Conservation (phyloP, 1,140 invertebrate species). For the Bombus vancouverensis region DNA sequence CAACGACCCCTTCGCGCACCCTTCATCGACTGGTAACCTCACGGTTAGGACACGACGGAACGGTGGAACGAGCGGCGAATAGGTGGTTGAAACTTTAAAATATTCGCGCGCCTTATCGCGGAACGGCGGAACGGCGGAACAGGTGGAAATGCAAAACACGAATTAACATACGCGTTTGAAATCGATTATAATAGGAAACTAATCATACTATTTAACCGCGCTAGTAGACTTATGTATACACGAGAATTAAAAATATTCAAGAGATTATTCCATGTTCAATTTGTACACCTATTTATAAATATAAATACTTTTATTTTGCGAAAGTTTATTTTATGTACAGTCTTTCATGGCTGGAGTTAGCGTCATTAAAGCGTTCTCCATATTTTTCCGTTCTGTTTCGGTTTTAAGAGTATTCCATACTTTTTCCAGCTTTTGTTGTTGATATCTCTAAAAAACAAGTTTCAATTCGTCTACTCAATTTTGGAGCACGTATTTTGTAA, state of each 20-base stretch:
- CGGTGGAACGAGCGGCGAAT: neutral
- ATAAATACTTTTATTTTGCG: neutral
- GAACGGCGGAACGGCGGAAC: neutral
- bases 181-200: neutral
- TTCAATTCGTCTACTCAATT: neutral
- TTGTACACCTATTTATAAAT: neutral
- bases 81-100: slow-evolving; percentile 33
- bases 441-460: slow-evolving; percentile 82
- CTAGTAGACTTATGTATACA: neutral
- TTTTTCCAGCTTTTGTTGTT: slow-evolving; percentile 84
- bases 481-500: neutral
- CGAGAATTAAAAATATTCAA: neutral
- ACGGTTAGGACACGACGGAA: neutral
- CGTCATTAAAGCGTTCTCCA: slow-evolving; percentile 78
- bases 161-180: neutral
- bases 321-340: slow-evolving; percentile 65
- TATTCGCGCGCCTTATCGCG: neutral
- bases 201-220: neutral
- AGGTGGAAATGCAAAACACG: neutral
- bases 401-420: slow-evolving; percentile 83
- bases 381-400: slow-evolving; percentile 76
- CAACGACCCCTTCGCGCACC: slow-evolving; percentile 49
- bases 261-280: neutral
- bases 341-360: slow-evolving; percentile 76
- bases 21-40: slow-evolving; percentile 31